Percentiles rank a stretch among this genome's conserved stretches.
phyloP scores from a whole-genome alignment of 2,113 vertebrate genomes.

The Nicator chloris region DNA sequence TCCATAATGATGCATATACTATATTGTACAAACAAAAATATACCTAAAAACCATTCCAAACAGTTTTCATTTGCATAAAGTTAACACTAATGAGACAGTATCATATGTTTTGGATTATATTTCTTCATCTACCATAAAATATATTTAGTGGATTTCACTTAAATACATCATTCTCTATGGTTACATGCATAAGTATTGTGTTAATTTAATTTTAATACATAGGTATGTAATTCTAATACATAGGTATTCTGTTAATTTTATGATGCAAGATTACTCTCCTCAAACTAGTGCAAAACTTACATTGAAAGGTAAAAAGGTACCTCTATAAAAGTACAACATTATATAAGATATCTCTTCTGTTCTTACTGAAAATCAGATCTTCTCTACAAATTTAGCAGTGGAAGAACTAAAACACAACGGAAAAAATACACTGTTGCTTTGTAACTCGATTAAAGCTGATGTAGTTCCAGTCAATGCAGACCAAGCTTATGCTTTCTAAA shows the following conservation, averaged over 20 bases:
- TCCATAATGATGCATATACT: background rate
- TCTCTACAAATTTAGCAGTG: background rate
- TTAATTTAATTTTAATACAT: too few relatives aligned
- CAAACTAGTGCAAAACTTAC: background rate
- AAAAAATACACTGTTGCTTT: background rate
- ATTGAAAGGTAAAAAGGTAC: background rate
- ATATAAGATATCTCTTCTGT: background rate
- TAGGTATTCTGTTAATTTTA: background rate
- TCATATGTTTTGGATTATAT: background rate
- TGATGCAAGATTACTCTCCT: background rate
- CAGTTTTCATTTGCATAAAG: background rate
- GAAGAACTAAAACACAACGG: background rate
- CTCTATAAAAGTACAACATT: background rate
- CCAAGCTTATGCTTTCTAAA: background rate
- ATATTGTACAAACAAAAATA: background rate
- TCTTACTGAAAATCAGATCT: background rate
- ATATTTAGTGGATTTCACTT: background rate
- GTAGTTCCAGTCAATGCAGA: background rate
- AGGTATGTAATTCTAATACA: too few relatives aligned
- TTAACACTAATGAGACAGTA: background rate
- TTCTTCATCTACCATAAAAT: background rate
- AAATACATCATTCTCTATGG: background rate
- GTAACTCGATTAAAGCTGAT: background rate
- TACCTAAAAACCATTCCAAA: background rate
- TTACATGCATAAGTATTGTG: background rate